Evolutionary conservation across 2,113 vertebrate species (phyloP).

Genomic region (Phrynocephalus versicolor): DNA sequence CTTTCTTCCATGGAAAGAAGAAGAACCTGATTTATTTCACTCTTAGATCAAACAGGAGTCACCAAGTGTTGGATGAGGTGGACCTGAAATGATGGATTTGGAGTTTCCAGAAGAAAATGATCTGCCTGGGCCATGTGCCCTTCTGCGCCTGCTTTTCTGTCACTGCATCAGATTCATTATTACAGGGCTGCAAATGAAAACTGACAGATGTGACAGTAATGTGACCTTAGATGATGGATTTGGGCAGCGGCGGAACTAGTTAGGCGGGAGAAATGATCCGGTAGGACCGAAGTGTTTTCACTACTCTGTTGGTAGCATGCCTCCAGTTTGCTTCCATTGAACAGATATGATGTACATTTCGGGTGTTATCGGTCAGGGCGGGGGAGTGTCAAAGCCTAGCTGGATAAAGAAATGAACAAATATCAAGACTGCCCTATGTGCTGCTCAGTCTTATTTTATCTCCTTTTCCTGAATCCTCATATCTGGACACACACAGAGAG

Average conservation of each 20-base stretch:
- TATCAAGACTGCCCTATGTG: neutral
- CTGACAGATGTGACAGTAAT: conserved; percentile 27
- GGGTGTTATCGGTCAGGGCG: neutral
- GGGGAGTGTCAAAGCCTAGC: neutral
- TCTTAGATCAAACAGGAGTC: neutral
- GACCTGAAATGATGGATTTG: conserved; percentile 5
- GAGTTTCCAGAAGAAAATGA: neutral
- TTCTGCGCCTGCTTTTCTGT: neutral
- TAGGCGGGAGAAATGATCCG: neutral
- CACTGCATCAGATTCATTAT: conserved; percentile 6
- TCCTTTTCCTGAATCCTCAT: neutral
- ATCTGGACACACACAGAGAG: neutral
- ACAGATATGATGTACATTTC: neutral
- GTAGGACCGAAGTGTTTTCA: neutral
- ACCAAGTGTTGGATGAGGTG: neutral
- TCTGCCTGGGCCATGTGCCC: neutral
- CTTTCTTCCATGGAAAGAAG: neutral
- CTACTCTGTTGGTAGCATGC: neutral
- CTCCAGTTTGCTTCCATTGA: neutral
- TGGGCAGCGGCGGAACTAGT: neutral
- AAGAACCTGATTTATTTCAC: neutral
- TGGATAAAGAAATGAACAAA: neutral
- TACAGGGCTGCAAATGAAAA: conserved; percentile 3
- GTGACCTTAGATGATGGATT: conserved; percentile 28
- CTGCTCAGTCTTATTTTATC: neutral